Percentiles rank a stretch among this genome's conserved stretches.
phyloP scores from a whole-genome alignment of 2,888 invertebrate species.

The Idaea straminata region DNA sequence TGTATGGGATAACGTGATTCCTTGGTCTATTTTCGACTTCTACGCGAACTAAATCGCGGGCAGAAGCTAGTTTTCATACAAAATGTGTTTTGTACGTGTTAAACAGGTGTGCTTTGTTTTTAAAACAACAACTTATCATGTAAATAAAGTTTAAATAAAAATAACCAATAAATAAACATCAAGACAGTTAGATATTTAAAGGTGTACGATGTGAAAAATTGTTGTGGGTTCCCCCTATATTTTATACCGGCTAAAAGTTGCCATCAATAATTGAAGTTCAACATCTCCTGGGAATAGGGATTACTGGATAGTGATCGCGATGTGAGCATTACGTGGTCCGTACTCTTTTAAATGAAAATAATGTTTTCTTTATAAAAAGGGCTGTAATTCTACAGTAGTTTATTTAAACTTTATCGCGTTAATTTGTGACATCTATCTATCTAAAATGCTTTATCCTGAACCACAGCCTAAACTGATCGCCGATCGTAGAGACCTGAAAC shows the following conservation, averaged over 20 bases:
- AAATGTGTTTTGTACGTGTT: background rate
- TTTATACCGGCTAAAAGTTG: constrained; percentile 74
- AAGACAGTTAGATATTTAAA: constrained; percentile 57
- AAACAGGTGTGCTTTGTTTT: background rate
- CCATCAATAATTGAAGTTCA: constrained; percentile 77
- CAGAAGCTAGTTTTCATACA: no score
- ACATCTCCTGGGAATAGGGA: constrained; percentile 62
- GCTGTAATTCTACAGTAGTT: background rate
- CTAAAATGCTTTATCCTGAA: no score
- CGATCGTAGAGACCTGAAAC: no score
- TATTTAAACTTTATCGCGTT: constrained; percentile 21
- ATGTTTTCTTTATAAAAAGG: background rate
- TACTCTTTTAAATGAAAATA: background rate
- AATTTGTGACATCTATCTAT: background rate
- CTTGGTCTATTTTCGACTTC: no score
- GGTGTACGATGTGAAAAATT: constrained; percentile 67
- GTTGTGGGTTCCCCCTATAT: constrained; percentile 63
- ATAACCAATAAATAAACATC: constrained; percentile 27
- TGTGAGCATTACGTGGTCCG: constrained; percentile 19
- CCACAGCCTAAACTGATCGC: no score
- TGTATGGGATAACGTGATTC: no score
- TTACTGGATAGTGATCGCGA: constrained; percentile 49
- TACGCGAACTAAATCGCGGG: no score
- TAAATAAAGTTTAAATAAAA: background rate
- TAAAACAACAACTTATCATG: background rate